Conservation (phyloP, 2,888 invertebrate species). For the Suillia variegata region DNA sequence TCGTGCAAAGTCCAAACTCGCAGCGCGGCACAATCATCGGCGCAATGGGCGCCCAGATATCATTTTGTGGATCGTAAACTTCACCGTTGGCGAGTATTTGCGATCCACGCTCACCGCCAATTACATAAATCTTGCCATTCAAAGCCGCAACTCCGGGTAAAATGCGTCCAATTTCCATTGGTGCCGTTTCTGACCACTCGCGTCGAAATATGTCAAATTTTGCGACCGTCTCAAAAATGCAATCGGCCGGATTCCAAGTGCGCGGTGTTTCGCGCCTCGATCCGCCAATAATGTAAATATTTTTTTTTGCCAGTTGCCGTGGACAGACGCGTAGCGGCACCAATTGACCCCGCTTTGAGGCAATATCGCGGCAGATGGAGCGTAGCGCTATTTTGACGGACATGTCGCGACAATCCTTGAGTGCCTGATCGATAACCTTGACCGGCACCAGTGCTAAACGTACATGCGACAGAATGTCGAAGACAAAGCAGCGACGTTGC, state of each 20-base stretch:
- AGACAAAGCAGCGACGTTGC: constrained; percentile 79
- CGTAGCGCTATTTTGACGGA: constrained; percentile 81
- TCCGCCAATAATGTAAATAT: constrained; percentile 87
- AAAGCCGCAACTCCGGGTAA: constrained; percentile 85
- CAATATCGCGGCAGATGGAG: constrained; percentile 78
- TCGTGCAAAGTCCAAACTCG: constrained; percentile 86
- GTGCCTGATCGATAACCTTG: constrained; percentile 76
- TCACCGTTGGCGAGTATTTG: constrained; percentile 89
- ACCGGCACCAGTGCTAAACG: constrained; percentile 83
- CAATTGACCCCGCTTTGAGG: constrained; percentile 75
- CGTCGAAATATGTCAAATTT: constrained; percentile 73
- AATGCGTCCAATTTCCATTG: constrained; percentile 84
- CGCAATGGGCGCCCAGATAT: constrained; percentile 68
- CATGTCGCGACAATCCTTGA: constrained; percentile 78
- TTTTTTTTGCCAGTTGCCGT: constrained; percentile 82
- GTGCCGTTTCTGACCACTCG: constrained; percentile 80
- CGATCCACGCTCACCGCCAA: constrained; percentile 90
- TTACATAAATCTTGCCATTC: constrained; percentile 85
- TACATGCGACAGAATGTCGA: constrained; percentile 82
- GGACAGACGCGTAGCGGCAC: constrained; percentile 79
- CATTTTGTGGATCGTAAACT: constrained; percentile 75
- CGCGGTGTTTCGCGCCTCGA: constrained; percentile 78
- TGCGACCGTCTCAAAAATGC: constrained; percentile 81
- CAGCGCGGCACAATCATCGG: constrained; percentile 84
- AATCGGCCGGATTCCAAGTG: constrained; percentile 79